Evolutionary conservation across 2,888 invertebrate genomes (phyloP).

Genomic region (Poecilobothrus nobilitatus): DNA sequence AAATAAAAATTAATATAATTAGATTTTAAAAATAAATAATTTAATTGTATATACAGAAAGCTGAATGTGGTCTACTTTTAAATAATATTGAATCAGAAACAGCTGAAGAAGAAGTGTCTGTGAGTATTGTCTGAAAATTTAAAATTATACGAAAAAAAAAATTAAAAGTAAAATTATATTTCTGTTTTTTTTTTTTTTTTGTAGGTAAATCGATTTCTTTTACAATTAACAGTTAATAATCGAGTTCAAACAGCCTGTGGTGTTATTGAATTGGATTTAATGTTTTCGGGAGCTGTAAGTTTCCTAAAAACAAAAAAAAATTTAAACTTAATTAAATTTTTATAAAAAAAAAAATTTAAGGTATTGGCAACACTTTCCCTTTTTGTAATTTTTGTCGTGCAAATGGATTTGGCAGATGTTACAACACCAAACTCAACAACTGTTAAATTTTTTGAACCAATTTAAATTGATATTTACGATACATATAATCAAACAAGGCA

Average conservation of each 20-base stretch:
- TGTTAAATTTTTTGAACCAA: neutral
- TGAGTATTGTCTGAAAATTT: neutral
- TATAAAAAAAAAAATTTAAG: neutral
- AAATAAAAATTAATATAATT: neutral
- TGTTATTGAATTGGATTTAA: constrained; percentile 33
- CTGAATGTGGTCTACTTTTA: constrained; percentile 27
- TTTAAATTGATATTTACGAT: no score
- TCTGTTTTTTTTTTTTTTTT: neutral
- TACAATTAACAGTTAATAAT: constrained; percentile 29
- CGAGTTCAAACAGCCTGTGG: constrained; percentile 29
- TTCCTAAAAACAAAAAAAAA: neutral
- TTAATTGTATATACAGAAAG: constrained; percentile 29
- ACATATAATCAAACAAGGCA: no score
- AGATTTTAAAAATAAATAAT: no score
- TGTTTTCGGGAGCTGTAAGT: constrained; percentile 33
- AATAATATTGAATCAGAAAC: constrained; percentile 27
- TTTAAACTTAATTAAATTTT: no score
- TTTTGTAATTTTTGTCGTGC: neutral
- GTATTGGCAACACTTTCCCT: neutral
- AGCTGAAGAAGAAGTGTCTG: constrained; percentile 25
- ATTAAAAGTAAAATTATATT: no score
- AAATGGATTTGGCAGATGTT: neutral
- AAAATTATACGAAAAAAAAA: no score
- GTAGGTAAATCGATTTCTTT: constrained; percentile 30
- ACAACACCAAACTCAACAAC: neutral